phyloP scores from a whole-genome alignment of 2,888 invertebrate genomes.

The Eueremaeus valkanovi region DNA sequence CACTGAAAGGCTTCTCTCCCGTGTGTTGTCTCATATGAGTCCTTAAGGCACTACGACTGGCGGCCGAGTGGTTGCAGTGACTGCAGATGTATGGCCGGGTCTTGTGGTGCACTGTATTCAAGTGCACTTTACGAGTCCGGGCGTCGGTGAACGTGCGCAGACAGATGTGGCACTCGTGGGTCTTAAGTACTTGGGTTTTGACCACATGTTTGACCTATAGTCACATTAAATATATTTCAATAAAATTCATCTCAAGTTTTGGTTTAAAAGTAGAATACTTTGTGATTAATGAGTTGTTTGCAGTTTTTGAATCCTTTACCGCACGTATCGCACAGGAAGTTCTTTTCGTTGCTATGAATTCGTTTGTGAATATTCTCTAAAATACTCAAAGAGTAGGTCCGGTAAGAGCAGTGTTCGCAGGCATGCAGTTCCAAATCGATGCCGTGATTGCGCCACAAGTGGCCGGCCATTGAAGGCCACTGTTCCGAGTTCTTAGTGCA shows the following conservation, averaged over 20 bases:
- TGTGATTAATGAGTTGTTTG: conserved; percentile 74
- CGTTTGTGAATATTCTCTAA: conserved; percentile 69
- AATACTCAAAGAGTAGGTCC: conserved; percentile 60
- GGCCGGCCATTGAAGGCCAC: conserved; percentile 69
- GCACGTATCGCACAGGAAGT: conserved; percentile 62
- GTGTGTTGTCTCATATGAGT: conserved; percentile 66
- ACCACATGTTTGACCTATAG: background rate
- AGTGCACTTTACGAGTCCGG: conserved; percentile 58
- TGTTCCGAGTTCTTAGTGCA: conserved; percentile 60
- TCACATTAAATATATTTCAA: background rate
- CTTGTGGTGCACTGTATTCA: conserved; percentile 64
- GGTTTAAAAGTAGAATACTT: too few species aligned
- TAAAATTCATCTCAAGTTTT: conserved; percentile 53
- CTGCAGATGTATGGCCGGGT: conserved; percentile 64
- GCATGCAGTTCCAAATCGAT: conserved; percentile 74
- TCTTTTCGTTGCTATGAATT: conserved; percentile 65
- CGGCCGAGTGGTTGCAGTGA: conserved; percentile 64
- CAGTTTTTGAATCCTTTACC: conserved; percentile 72
- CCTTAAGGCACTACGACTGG: conserved; percentile 63
- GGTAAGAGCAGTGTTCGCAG: conserved; percentile 66
- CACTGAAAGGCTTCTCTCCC: conserved; percentile 73
- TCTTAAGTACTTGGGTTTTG: conserved; percentile 40
- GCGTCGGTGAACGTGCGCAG: conserved; percentile 59
- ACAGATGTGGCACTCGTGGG: conserved; percentile 63
- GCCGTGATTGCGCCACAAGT: conserved; percentile 70